Base-by-base conservation (phyloP, 2,888 invertebrate genomes). In the Tanaodytes sp. region DNA sequence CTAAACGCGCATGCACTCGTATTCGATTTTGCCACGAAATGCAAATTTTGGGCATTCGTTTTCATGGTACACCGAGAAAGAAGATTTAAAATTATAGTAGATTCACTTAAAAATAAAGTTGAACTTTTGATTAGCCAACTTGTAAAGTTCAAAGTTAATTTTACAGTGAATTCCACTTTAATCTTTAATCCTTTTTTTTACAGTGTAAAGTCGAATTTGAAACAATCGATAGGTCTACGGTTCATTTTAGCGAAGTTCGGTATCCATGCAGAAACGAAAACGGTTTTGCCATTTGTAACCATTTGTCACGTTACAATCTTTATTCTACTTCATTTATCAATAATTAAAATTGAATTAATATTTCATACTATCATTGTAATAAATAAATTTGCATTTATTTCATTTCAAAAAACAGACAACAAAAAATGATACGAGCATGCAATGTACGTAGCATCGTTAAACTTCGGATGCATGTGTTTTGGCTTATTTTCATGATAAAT, bases 401-500 rank as follows among this genome's bases (percentile, higher is more conserved):
- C n/a, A n/a, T n/a, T n/a, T n/a, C n/a, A n/a, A n/a, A n/a, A n/a
- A n/a, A n/a, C n/a, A n/a, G n/a, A n/a, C n/a, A n/a, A n/a, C n/a
- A n/a, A n/a, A n/a, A n/a, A n/a, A 61, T 54, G 62, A 54, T 9
- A 59, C 42, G 36, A 52, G 39, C 54, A 52, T 52, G 52, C 43
- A 40, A 66, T 23, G 30, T 46, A 52, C n/a, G 46, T 48, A 49
- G 33, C 11, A 12, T n/a, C n/a, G 59, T 61, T 42, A 45, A 61
- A 39, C 33, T 37, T 52, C 45, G 51, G 54, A 43, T 45, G 20
- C 58, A 30, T 36, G 54, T 45, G 52, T 64, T 45, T 73, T 80
- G 82, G 82, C 84, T 84, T 84, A 83, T 83, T 84, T 83, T 83
- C 81, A 82, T 84, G 82, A 77, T 31, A 78, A 82, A 80, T 79